phyloP scores from a whole-genome alignment of 2,888 invertebrate species.

The Pristionchus fissidentatus region DNA sequence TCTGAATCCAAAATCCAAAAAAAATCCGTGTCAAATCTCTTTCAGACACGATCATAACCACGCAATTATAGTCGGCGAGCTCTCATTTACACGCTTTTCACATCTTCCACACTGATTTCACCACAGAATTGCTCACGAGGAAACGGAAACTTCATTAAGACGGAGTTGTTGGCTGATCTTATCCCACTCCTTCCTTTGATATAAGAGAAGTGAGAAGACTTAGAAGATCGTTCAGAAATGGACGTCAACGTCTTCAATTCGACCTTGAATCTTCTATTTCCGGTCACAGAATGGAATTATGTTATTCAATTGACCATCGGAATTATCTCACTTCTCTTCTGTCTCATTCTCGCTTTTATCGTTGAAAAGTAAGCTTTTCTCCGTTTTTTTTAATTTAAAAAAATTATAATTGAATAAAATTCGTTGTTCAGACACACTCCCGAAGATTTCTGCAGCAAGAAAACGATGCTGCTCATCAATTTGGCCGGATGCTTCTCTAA shows the following conservation, averaged over 20 bases:
- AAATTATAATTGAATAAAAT: background rate
- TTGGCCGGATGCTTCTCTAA: background rate
- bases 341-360: background rate
- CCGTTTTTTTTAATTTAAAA: background rate
- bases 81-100: background rate
- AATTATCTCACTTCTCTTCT: background rate
- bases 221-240: background rate
- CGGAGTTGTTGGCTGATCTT: too few relatives aligned
- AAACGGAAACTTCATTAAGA: background rate
- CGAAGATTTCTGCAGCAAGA: background rate
- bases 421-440: conserved; percentile 1
- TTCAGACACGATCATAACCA: too few relatives aligned
- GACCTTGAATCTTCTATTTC: background rate
- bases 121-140: background rate
- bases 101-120: background rate
- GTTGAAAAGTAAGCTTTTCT: background rate
- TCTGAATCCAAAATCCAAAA: too few relatives aligned
- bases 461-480: background rate
- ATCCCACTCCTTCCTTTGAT: background rate
- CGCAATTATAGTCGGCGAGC: too few relatives aligned
- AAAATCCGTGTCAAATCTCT: too few relatives aligned
- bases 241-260: background rate
- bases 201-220: conserved; percentile 1
- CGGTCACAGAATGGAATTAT: background rate
- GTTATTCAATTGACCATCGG: background rate